Evolutionary conservation across 2,797 vertebrate genomes (phyloP).

Genomic region (Ara ararauna): DNA sequence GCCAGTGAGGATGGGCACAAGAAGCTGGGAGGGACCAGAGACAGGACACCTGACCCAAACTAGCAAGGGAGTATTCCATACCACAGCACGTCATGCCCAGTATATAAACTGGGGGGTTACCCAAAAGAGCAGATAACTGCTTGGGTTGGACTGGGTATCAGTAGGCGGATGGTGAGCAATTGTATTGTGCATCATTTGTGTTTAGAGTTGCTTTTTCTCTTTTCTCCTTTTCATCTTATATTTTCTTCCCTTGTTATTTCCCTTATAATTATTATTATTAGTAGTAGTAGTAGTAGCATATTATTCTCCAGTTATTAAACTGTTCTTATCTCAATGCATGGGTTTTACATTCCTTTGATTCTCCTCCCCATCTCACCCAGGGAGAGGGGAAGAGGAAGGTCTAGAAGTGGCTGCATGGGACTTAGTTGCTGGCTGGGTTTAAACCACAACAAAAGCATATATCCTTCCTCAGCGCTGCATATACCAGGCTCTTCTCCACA

Average conservation of each 20-base stretch:
- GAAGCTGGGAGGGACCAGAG: background rate
- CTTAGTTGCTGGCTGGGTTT: background rate
- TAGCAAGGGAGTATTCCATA: background rate
- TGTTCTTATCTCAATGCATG: background rate
- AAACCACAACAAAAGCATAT: background rate
- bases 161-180: background rate
- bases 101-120: background rate
- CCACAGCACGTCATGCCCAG: background rate
- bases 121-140: background rate
- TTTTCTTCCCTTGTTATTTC: background rate
- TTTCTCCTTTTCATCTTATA: background rate
- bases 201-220: background rate
- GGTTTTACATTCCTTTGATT: background rate
- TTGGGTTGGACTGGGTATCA: background rate
- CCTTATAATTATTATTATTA: background rate
- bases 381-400: background rate
- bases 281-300: background rate
- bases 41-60: background rate
- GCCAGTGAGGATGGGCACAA: background rate
- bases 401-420: background rate
- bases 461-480: fast-evolving
- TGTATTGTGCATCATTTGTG: background rate
- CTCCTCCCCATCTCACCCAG: background rate
- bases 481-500: background rate
- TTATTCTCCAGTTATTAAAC: background rate